Evolutionary conservation across 1,140 invertebrate genomes (phyloP), one percentile per base, ranked within the genome.

Genomic region (Pseudomyrmex pallidus): DNA sequence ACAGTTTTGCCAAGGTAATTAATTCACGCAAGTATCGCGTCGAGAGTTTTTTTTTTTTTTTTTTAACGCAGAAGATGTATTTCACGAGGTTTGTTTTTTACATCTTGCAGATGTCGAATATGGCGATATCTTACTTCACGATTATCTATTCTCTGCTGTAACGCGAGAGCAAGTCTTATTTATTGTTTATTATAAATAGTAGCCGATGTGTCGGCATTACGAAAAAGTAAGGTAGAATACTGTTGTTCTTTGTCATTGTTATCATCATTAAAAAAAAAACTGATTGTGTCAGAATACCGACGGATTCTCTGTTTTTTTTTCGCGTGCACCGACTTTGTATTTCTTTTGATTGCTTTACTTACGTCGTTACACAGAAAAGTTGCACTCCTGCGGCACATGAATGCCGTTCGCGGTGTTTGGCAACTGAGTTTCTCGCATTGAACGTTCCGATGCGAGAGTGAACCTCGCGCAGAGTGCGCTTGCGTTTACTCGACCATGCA

Each of bases 1-100:
- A 77, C 64, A 62, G 50, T 63, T 77, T 77, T 20, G 7, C 25
- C 13, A 77, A 63, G 48, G 74, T 77, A 52, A 10, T 8, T 74
- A n/a, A 59, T 13, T 59, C 17, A 35, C 10, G 2, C 2, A 25
- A 25, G 2, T 25, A 3, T 25, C 0, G 2, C 3, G 25, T 25
- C 20, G 20, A 22, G 20, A 22, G 20, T 22, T 22, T 22, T 22
- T 22, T 22, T 22, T 22, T 22, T 22, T 22, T 22, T 22, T 22
- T 22, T 22, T 22, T 35, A 35, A 35, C 7, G 25, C 25, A 25
- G 25, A 35, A 35, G 35, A 35, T 7, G 5, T 4, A 35, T 35
- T 35, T 35, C 0, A 35, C 35, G 35, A 35, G 5, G 0, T 35
- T 35, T 35, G 5, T 35, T 35, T 35, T 35, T 35, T 62, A 25